These are phyloP conservation scores for Callaeas wilsoni DNA, from an alignment of 2,113 vertebrate genomes.

Conservation along the genomic window DNA sequence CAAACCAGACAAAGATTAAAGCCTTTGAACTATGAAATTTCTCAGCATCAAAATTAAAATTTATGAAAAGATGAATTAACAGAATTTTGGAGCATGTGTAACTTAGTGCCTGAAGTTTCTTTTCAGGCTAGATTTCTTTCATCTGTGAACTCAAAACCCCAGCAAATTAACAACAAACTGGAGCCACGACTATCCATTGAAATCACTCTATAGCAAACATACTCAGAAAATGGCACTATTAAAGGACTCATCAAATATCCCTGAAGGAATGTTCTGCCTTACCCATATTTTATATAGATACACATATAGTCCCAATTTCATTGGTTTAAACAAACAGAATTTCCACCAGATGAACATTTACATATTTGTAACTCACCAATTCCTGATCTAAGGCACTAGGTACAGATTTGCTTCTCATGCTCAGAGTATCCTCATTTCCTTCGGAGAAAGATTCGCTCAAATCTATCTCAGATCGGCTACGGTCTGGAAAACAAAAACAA, in stretches of 20 bases:
- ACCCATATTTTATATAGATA: neutral
- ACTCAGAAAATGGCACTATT: neutral
- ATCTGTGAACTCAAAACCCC: neutral
- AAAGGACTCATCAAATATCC: neutral
- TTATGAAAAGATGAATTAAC: neutral
- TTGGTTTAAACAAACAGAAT: neutral
- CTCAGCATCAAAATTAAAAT: neutral
- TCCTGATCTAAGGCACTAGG: conserved; percentile 83
- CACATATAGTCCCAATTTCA: neutral
- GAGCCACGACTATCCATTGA: neutral
- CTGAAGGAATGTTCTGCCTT: neutral
- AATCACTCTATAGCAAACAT: neutral
- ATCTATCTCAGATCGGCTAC: conserved; percentile 88
- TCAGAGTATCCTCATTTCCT: conserved; percentile 77
- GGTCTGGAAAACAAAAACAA: conserved; percentile 73
- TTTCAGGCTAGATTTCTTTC: neutral
- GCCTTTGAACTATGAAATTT: neutral
- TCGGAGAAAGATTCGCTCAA: conserved; percentile 80
- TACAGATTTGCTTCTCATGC: conserved; percentile 84
- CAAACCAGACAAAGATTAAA: neutral
- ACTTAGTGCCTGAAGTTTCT: neutral
- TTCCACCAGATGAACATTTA: neutral
- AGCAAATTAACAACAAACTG: neutral
- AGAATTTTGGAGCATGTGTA: neutral
- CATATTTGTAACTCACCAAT: conserved; percentile 67